These are phyloP conservation scores for Linnaemya vulpina DNA, from an alignment of 2,888 invertebrate genomes.

Conservation along the genomic window DNA sequence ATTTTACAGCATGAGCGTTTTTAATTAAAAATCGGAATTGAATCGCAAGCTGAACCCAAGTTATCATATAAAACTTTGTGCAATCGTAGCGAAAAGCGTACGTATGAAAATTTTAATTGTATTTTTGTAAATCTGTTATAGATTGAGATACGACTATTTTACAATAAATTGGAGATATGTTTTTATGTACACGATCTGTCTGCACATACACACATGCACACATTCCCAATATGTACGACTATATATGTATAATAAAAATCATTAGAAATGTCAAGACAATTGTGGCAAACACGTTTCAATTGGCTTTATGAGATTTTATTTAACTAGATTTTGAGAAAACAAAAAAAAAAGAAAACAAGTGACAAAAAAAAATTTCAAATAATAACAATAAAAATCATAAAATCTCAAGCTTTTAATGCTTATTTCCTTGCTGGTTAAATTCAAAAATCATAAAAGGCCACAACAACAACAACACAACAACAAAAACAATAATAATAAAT, in stretches of 20 bases:
- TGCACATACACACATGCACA: not conserved
- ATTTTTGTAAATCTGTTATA: too few species aligned
- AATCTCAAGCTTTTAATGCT: slow-evolving; percentile 15
- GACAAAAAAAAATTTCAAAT: not conserved
- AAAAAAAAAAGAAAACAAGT: slow-evolving; percentile 6
- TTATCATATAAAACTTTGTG: too few species aligned
- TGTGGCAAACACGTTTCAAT: slow-evolving; percentile 69
- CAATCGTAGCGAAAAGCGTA: too few species aligned
- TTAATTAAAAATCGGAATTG: too few species aligned
- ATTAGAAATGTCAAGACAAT: slow-evolving; percentile 65
- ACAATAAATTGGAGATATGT: too few species aligned
- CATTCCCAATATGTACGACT: not conserved
- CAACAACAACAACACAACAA: not conserved
- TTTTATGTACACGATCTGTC: too few species aligned
- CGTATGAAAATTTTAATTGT: too few species aligned
- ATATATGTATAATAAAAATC: slow-evolving; percentile 4
- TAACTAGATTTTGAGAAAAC: slow-evolving; percentile 9
- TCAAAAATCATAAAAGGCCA: slow-evolving; percentile 27
- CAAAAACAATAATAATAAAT: slow-evolving; percentile 8
- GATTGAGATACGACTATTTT: too few species aligned
- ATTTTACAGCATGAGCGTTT: too few species aligned
- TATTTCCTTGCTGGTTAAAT: slow-evolving; percentile 45
- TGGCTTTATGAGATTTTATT: slow-evolving; percentile 61
- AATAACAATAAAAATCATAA: slow-evolving; percentile 32
- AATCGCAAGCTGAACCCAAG: too few species aligned